phyloP scores from a whole-genome alignment of 1,140 invertebrate genomes.

The Wiebesia pumilae region DNA sequence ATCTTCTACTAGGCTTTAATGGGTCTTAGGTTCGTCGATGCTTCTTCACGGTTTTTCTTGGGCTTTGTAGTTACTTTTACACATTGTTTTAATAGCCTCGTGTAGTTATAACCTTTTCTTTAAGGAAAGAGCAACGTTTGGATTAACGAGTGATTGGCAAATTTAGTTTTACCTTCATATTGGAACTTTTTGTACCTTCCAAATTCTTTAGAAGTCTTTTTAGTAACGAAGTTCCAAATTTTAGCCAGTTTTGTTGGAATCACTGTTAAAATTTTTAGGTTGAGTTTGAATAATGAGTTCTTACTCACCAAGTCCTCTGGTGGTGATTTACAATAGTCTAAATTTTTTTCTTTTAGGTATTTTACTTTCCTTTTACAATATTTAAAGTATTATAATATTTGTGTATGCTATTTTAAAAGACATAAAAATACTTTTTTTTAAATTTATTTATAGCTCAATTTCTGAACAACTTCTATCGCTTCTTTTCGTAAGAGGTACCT shows the following conservation, averaged over 20 bases:
- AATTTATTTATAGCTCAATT: not conserved
- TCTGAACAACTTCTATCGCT: not conserved
- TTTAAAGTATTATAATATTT: not conserved
- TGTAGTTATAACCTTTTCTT: constrained; percentile 42
- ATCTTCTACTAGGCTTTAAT: constrained; percentile 41
- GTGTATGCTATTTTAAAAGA: not conserved
- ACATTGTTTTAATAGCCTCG: not conserved
- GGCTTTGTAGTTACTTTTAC: constrained; percentile 1
- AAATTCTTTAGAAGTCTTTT: not conserved
- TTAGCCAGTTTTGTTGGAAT: not conserved
- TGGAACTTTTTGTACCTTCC: not conserved
- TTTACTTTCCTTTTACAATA: not conserved
- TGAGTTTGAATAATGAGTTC: constrained; percentile 23
- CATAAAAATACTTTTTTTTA: not conserved
- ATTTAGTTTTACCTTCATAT: constrained; percentile 5
- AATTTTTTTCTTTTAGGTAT: too few relatives aligned
- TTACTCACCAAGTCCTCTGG: too few relatives aligned
- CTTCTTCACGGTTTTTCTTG: too few relatives aligned
- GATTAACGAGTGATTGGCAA: constrained; percentile 12
- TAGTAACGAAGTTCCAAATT: not conserved
- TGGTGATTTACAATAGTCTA: too few relatives aligned
- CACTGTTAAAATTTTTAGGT: not conserved
- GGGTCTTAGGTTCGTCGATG: too few relatives aligned
- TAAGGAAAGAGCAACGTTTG: not conserved
- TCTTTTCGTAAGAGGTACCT: not conserved